A percentile compares a stretch with the other conserved stretches of the same genome.
phyloP scores from a whole-genome alignment of 1,140 invertebrate genomes.

The Caenorhabditis briggsae region DNA sequence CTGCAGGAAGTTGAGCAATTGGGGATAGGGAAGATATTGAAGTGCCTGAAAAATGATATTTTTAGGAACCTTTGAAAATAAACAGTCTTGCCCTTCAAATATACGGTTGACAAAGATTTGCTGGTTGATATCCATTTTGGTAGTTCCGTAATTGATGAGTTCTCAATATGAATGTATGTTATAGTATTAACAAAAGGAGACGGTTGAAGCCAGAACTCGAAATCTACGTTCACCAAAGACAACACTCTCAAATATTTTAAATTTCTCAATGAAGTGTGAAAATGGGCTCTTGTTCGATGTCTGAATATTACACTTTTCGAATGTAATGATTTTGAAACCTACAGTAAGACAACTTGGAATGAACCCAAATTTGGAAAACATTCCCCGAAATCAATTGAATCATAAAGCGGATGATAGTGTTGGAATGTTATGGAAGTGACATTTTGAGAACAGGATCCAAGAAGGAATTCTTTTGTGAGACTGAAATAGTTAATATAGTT shows the following conservation, averaged over 20 bases:
- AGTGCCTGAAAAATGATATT: slow-evolving; percentile 12
- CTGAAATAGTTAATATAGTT: slow-evolving; percentile 1
- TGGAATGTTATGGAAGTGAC: slow-evolving; percentile 42
- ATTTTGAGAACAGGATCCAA: slow-evolving; percentile 30
- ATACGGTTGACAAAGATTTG: slow-evolving; percentile 14
- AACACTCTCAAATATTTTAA: slow-evolving; percentile 29
- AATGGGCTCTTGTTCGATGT: background rate
- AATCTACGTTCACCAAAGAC: slow-evolving; percentile 8
- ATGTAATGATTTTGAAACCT: background rate
- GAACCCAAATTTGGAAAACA: slow-evolving; percentile 53
- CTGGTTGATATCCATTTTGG: slow-evolving; percentile 52
- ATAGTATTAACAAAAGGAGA: slow-evolving; percentile 28
- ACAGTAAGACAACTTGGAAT: slow-evolving; percentile 30
- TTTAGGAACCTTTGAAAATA: too few relatives aligned
- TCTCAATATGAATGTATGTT: slow-evolving; percentile 50
- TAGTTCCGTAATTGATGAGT: slow-evolving; percentile 45
- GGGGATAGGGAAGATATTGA: slow-evolving; percentile 22
- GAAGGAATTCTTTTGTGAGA: slow-evolving; percentile 7
- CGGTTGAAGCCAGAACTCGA: slow-evolving; percentile 19
- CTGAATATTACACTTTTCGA: background rate
- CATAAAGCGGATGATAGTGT: slow-evolving; percentile 9
- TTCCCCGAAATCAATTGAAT: slow-evolving; percentile 49
- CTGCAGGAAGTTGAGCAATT: slow-evolving; percentile 15
- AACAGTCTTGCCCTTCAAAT: slow-evolving; percentile 7
- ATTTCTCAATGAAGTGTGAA: slow-evolving; percentile 7